A percentile compares a stretch with the other conserved stretches of the same genome.
These are phyloP conservation scores for Andricus curvator DNA, from an alignment of 2,888 invertebrate genomes.

Conservation along the genomic window DNA sequence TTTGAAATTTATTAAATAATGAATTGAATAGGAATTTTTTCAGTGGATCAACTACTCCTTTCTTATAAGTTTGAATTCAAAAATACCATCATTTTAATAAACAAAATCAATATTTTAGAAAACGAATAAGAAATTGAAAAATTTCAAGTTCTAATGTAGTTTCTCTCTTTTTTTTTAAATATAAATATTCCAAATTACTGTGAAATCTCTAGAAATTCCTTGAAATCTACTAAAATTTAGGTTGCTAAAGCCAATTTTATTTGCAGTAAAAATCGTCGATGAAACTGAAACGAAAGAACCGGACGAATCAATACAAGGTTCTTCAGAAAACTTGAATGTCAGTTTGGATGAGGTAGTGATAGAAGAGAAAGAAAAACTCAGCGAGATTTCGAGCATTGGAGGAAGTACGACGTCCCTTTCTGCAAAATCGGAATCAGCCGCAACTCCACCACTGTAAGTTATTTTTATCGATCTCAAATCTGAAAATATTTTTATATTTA, in stretches of 20 bases:
- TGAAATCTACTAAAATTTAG: neutral
- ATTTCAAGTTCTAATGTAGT: too few relatives aligned
- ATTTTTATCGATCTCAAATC: neutral
- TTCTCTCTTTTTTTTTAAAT: too few relatives aligned
- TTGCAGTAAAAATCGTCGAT: neutral
- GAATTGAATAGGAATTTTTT: too few relatives aligned
- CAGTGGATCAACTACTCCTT: too few relatives aligned
- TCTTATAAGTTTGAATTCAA: too few relatives aligned
- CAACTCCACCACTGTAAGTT: constrained; percentile 1
- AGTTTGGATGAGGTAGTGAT: neutral
- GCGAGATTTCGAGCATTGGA: constrained; percentile 4
- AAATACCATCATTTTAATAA: too few relatives aligned
- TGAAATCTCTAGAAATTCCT: too few relatives aligned
- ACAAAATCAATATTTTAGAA: too few relatives aligned
- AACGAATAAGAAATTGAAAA: too few relatives aligned
- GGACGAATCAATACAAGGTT: neutral
- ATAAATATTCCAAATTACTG: neutral
- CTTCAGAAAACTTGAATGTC: neutral
- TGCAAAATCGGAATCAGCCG: neutral
- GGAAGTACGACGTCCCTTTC: constrained; percentile 6
- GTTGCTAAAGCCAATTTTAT: neutral
- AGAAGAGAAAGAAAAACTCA: constrained; percentile 8
- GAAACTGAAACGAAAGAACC: neutral
- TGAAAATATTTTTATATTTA: too few relatives aligned
- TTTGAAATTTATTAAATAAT: too few relatives aligned